Base-by-base conservation (phyloP, 2,113 vertebrate species). In the Lophius piscatorius region DNA sequence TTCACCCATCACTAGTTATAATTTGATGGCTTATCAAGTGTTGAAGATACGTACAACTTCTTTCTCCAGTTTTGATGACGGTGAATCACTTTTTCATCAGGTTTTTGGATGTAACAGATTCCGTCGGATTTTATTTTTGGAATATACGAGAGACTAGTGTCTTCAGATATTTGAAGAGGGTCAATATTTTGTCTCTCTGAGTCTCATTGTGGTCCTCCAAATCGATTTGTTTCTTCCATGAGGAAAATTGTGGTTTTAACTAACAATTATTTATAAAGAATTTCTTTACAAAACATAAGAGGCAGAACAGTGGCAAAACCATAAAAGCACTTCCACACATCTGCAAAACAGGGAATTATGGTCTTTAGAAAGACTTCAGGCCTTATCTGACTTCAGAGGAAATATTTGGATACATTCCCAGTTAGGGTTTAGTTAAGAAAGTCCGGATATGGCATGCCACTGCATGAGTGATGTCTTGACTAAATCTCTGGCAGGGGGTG, bases 331-430 rank as follows among this genome's bases (percentile, higher is more conserved):
- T 14, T 22, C 6, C 5, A 45, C 2, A 14, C 39, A 63, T 28
- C 34, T 13, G 33, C 22, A 47, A 57, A 14, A n/a, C 21, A 40
- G 60, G 46, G 7, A 49, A 61, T 60, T 58, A 49, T 39, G 63
- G 71, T 59, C 50, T 31, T 59, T 41, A 59, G 22, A 18, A 2
- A 48, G 65, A 45, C 49, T 60, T 63, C 17, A 46, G 21, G 14
- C 55, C 18, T 36, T 38, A 71, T 74, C 44, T 55, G n/a, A 35
- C 44, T 69, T 61, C 34, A 22, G 34, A 22, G 48, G 38, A 77
- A 57, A 47, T 44, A 63, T 52, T 60, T 82, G 81, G 51, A 63
- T 52, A 22, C 21, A 11, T 68, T 80, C 61, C 64, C 36, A 46
- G 35, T 45, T 2, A 12, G 24, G 23, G 31, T 55, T 71, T 65